Conservation (phyloP, 2,888 invertebrate genomes). For the Agrenia bidenticulata region DNA sequence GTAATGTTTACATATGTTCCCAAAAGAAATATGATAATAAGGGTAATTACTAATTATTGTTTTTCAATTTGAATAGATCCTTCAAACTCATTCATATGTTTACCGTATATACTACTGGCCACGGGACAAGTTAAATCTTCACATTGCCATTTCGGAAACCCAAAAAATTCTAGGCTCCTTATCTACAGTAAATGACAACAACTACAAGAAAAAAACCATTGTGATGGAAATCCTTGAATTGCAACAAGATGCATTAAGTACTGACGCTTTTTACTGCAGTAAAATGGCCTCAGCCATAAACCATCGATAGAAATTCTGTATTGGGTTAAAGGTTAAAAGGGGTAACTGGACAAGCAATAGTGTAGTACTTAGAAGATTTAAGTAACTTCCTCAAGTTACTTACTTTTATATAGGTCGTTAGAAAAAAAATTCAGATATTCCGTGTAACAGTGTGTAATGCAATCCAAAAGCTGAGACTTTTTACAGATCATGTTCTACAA, state of each 20-base stretch:
- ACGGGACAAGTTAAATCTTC: constrained; percentile 1
- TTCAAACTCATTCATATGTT: constrained; percentile 2
- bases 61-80: neutral
- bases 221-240: constrained; percentile 10
- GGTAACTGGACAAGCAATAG: no score
- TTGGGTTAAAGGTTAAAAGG: no score
- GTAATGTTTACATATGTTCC: neutral
- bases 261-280: neutral
- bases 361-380: no score
- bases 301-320: no score
- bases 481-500: no score
- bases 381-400: no score
- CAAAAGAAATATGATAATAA: neutral
- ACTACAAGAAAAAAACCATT: constrained; percentile 6
- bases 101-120: constrained; percentile 1
- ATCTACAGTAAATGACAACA: neutral
- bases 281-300: no score
- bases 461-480: no score
- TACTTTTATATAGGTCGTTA: no score
- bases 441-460: no score
- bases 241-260: constrained; percentile 6
- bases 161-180: neutral
- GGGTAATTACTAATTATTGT: neutral
- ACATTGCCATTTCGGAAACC: neutral
- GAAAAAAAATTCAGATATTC: no score